Evolutionary conservation across 2,888 invertebrate species (phyloP), one percentile per base, ranked within the genome.

Genomic region (Lithophane socia): DNA sequence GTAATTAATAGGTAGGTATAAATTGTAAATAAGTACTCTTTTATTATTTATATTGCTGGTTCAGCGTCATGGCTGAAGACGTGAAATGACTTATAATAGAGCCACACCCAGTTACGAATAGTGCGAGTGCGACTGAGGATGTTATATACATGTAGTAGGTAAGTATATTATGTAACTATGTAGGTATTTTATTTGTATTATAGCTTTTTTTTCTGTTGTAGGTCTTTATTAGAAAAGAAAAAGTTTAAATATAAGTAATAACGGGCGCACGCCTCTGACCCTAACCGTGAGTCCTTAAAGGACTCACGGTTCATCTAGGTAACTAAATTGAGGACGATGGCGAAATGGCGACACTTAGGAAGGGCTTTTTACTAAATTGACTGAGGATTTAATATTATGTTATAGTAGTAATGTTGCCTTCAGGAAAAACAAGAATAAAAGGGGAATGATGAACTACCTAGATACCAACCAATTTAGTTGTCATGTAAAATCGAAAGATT

Each of bases 11-110:
- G 3, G 13, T 60, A 71, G 24, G 44, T 49, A 42, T 75, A 65
- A 65, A 67, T 67, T 87, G 67, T 75, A 75, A 75, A 86, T 68
- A 29, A 29, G 29, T 29, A 69, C 63, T 69, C 24, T 60, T 77
- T 66, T 56, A 61, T 70, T 70, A 61, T 70, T 70, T 68, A 65
- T 61, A 63, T 67, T 70, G 42, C 69, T 75, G 61, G 65, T 75
- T 82, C 73, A 79, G 85, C 79, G 83, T 80, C 80, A 86, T 88
- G 83, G 77, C 78, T 80, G 73, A 78, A 69, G 75, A 52, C 49
- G 61, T 79, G 73, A 73, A 80, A 24, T 67, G 75, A 66, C n/a
- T 12, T 64, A 70, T 37, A 67, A 37, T 24, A 60, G 21, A 54
- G 44, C 58, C 77, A 61, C 77, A 72, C 42, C 67, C 24, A 64